These are phyloP conservation scores for Saccostrea cuccullata DNA, from an alignment of 1,140 invertebrate genomes.

Conservation along the genomic window DNA sequence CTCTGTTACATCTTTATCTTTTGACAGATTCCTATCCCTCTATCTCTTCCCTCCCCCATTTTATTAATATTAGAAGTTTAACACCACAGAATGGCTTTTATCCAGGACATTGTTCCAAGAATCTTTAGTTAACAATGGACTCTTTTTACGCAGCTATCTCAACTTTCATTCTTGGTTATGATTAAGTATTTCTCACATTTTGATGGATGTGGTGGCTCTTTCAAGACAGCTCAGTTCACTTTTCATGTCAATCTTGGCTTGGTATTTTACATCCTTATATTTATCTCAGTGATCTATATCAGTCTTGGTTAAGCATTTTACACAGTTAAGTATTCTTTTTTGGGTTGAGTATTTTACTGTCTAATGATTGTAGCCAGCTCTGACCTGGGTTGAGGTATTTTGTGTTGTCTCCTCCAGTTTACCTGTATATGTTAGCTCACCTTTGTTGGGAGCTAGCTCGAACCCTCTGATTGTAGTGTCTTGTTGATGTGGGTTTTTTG, in stretches of 20 bases:
- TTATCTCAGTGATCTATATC: no score
- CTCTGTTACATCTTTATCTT: background rate
- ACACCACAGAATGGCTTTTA: background rate
- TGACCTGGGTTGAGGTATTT: slow-evolving; percentile 6
- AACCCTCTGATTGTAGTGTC: no score
- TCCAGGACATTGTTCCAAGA: background rate
- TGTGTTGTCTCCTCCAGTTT: background rate
- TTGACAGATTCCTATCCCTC: background rate
- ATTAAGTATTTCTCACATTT: no score
- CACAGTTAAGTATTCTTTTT: background rate
- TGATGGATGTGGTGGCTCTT: no score
- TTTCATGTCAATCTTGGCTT: no score
- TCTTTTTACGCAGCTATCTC: background rate
- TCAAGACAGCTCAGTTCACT: no score
- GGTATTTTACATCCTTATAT: no score
- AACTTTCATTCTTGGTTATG: no score
- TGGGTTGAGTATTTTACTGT: background rate
- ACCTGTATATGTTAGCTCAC: no score
- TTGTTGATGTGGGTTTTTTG: no score
- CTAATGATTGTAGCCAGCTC: background rate
- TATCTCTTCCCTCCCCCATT: background rate
- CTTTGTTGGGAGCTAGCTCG: no score
- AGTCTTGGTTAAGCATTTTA: background rate
- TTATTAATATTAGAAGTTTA: background rate
- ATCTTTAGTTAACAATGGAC: background rate